Base-by-base conservation (phyloP, 2,797 vertebrate species). In the Acanthiza pusilla region DNA sequence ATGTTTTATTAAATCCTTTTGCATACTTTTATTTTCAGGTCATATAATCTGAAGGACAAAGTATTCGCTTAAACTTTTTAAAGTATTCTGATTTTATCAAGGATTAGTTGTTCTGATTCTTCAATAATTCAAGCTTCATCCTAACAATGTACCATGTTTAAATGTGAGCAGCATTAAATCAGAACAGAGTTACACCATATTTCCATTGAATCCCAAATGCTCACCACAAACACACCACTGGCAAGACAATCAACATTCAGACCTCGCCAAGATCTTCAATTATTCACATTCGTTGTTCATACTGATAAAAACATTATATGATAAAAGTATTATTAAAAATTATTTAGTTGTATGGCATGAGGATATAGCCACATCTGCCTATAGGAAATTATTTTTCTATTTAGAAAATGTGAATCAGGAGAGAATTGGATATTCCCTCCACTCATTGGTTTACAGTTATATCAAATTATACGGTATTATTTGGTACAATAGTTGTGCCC, bases 1-100 rank as follows among this genome's bases (percentile, higher is more conserved):
- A 96, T 96, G 92, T 96, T 96, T 96, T 96, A 96, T 96, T 95
- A 94, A 96, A 96, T 89, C 43, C 66, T 94, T 91, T 89, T 87
- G 83, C 86, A 91, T 71, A 89, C 54, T 91, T 94, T 93, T 90
- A 95, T 94, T 96, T 95, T 93, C 83, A 96, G 92, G 92, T 94
- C 92, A 91, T 88, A 90, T 75, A 93, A 94, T 81, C 62, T 94
- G 80, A 96, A 97, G 96, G 95, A 96, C 95, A 93, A 96, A 91
- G 55, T 62, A 92, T 75, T 85, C 8, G 0, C 81, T 80, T 88
- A 76, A 95, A 96, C 75, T 92, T 96, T 90, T 76, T 88, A 5
- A 93, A 91, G 77, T 38, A 89, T 63, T 88, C 83, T 27, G 48
- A 47, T 94, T 91, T 92, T 82, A 93, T 68, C 67, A 68, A 88